Evolutionary conservation across 23 tunicate genomes (phyloP).

Genomic region (Trididemnum clinides): DNA sequence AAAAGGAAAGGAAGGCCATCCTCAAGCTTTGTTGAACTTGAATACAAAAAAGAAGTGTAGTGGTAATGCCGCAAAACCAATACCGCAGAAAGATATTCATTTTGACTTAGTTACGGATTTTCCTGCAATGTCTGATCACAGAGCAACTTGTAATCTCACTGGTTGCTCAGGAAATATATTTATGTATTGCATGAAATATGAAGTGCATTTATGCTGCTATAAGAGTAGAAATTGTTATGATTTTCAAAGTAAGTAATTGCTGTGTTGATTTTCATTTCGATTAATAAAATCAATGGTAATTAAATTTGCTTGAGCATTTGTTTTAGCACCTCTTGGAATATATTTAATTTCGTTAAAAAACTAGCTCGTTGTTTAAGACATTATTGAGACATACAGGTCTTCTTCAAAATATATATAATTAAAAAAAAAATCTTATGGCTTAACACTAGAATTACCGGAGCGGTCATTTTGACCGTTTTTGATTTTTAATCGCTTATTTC

Average conservation of each 20-base stretch:
- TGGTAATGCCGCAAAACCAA: background rate
- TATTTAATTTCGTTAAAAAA: no score
- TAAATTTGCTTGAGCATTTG: no score
- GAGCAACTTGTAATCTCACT: background rate
- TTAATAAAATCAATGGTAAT: no score
- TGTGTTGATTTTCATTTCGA: no score
- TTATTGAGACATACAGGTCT: no score
- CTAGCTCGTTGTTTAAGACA: no score
- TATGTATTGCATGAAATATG: constrained; percentile 22
- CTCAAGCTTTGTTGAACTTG: background rate
- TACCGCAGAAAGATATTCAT: background rate
- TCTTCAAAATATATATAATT: no score
- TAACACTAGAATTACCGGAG: no score
- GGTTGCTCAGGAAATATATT: constrained; percentile 6
- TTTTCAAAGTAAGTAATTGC: background rate
- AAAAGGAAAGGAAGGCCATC: constrained; percentile 23
- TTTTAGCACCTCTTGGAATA: no score
- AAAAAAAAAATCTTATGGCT: no score
- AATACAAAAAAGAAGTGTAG: background rate
- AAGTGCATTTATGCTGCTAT: constrained; percentile 1
- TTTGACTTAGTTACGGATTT: background rate
- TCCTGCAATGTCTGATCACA: background rate
- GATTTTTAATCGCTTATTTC: no score
- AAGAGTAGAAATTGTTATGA: background rate
- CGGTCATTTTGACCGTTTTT: no score